Conservation (phyloP, 2,888 invertebrate species). For the Anaspis maculata region DNA sequence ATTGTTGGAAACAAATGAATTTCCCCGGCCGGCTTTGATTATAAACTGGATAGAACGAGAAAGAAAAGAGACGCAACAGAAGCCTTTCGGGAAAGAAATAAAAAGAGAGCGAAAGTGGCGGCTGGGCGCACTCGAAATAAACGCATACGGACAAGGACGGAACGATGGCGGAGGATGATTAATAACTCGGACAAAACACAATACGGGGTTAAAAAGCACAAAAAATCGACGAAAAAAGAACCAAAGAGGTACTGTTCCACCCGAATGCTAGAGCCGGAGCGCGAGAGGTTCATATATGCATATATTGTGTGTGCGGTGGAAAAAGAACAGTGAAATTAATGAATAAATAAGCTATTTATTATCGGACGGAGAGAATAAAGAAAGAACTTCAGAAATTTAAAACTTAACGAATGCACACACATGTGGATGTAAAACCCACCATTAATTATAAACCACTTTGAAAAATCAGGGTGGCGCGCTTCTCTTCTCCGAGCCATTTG, state of each 20-base stretch:
- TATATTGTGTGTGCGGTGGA: constrained; percentile 15
- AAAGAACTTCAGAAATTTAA: constrained; percentile 16
- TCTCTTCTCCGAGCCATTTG: too few relatives aligned
- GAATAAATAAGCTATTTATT: constrained; percentile 31
- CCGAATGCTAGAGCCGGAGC: too few relatives aligned
- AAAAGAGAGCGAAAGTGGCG: constrained; percentile 10
- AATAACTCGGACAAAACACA: constrained; percentile 34
- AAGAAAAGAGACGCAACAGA: constrained; percentile 11
- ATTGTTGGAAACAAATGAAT: constrained; percentile 42
- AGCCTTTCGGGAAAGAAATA: constrained; percentile 13
- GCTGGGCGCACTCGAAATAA: constrained; percentile 14
- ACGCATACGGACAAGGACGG: constrained; percentile 9
- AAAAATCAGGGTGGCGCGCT: constrained; percentile 10
- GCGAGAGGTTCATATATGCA: too few relatives aligned
- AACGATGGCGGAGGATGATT: constrained; percentile 29
- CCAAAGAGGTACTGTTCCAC: too few relatives aligned
- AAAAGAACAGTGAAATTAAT: constrained; percentile 24
- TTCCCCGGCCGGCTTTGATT: constrained; percentile 35
- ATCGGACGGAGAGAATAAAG: constrained; percentile 18
- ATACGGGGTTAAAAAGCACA: constrained; percentile 15
- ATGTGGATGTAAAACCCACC: constrained; percentile 25
- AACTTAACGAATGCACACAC: constrained; percentile 15
- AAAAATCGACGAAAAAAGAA: constrained; percentile 6
- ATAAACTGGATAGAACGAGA: constrained; percentile 33
- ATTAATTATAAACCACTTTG: constrained; percentile 23